A percentile compares a stretch with the other conserved stretches of the same genome.
phyloP scores from a whole-genome alignment of 2,797 vertebrate genomes.

The Sphenopsis melanotis region DNA sequence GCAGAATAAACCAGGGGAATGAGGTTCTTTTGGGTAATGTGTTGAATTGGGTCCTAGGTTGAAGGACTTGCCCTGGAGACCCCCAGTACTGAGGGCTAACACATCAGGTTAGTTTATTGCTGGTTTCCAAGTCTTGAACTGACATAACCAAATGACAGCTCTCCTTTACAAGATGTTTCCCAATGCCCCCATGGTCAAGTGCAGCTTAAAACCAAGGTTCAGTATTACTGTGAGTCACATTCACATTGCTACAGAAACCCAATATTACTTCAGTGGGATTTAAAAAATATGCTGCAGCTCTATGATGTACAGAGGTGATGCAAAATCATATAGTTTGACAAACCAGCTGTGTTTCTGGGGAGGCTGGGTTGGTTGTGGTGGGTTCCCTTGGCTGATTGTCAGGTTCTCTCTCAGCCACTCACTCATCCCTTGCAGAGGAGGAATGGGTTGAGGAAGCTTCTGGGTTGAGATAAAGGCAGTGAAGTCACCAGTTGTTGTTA shows the following conservation, averaged over 20 bases:
- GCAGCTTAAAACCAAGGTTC: background rate
- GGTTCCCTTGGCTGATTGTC: background rate
- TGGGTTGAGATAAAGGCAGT: background rate
- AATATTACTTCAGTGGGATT: background rate
- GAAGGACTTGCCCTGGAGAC: background rate
- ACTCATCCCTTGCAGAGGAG: background rate
- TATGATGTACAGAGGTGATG: background rate
- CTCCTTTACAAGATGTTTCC: background rate
- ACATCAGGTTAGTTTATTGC: background rate
- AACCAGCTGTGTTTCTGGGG: background rate
- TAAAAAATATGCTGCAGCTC: background rate
- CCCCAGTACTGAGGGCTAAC: background rate
- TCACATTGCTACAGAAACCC: fast-evolving
- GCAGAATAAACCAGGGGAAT: background rate
- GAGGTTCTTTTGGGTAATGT: background rate
- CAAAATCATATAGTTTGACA: background rate
- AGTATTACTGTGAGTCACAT: background rate
- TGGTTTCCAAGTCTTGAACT: background rate
- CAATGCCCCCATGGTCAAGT: background rate
- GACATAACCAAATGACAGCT: background rate
- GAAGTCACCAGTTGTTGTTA: background rate
- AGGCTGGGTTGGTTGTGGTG: background rate
- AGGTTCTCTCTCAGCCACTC: background rate
- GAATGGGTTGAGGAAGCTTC: background rate
- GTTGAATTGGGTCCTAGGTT: background rate